Conservation (phyloP, 2,797 vertebrate species). For the Centropyge bicolor region DNA sequence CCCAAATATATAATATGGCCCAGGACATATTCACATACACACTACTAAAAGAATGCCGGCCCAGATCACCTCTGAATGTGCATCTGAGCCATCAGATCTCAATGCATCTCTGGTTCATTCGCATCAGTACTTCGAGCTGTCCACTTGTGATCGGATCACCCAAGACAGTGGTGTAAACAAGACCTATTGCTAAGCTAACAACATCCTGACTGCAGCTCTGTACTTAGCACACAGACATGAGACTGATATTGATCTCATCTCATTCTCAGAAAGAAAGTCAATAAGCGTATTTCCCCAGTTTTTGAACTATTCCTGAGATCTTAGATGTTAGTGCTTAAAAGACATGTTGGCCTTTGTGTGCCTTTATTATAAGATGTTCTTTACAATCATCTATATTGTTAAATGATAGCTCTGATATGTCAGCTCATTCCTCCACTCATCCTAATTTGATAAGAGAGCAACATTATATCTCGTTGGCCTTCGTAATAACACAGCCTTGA, state of each 20-base stretch:
- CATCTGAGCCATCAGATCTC: too few species aligned
- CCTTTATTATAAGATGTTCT: background rate
- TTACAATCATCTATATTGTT: background rate
- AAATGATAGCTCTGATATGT: background rate
- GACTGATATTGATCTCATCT: too few species aligned
- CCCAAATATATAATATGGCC: too few species aligned
- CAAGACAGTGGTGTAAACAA: too few species aligned
- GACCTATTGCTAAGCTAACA: constrained; percentile 11
- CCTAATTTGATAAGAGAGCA: constrained; percentile 6
- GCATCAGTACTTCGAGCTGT: too few species aligned
- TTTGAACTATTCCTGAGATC: background rate
- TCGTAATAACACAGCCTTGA: constrained; percentile 17
- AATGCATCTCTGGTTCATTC: too few species aligned
- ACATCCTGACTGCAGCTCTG: background rate
- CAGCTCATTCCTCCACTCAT: background rate
- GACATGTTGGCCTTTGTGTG: background rate
- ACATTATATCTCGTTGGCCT: background rate
- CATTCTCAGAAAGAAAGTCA: background rate
- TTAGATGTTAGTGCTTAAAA: background rate
- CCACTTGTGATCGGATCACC: too few species aligned
- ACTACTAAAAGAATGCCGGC: too few species aligned
- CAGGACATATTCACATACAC: too few species aligned
- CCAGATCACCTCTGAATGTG: too few species aligned
- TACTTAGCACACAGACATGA: background rate
- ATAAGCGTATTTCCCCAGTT: background rate